These are phyloP conservation scores for Symphodus melops DNA, from an alignment of 2,113 vertebrate genomes.

Conservation along the genomic window DNA sequence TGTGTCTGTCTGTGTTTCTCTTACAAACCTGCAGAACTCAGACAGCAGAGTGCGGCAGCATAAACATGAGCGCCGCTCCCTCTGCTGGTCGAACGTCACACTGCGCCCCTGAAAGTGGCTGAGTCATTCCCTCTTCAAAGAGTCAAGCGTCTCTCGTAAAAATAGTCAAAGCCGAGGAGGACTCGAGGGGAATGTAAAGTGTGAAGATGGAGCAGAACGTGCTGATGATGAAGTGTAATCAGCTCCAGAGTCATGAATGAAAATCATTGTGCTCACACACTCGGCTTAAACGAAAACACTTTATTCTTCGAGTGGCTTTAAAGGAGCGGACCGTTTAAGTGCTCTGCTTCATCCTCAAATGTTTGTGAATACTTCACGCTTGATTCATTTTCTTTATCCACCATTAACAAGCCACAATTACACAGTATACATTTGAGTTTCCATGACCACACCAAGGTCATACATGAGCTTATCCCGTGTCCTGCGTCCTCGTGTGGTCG, in stretches of 20 bases:
- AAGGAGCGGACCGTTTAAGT: neutral
- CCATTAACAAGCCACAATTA: constrained; percentile 51
- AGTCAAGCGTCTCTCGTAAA: constrained; percentile 23
- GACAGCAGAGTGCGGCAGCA: constrained; percentile 49
- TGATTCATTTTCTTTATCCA: constrained; percentile 8
- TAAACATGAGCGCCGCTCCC: constrained; percentile 30
- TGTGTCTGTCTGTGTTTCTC: neutral
- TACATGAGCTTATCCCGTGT: constrained; percentile 47
- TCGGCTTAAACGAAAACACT: neutral
- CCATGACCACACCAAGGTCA: constrained; percentile 51
- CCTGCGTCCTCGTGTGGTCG: constrained; percentile 40
- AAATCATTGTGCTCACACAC: constrained; percentile 1
- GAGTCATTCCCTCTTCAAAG: constrained; percentile 70
- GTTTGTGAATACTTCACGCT: constrained; percentile 21
- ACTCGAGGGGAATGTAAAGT: constrained; percentile 4
- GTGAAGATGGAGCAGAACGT: neutral
- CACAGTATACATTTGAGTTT: constrained; percentile 40
- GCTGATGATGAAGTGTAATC: constrained; percentile 22
- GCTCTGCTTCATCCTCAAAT: constrained; percentile 7
- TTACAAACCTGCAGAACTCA: constrained; percentile 29
- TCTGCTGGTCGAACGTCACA: constrained; percentile 64
- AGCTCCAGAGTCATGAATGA: constrained; percentile 32
- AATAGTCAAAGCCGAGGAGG: neutral
- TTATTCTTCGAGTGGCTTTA: neutral
- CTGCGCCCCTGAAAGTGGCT: constrained; percentile 66